These are phyloP conservation scores for Blastomussa wellsi DNA, from an alignment of 92 coral and sea anemone genomes.

Conservation along the genomic window DNA sequence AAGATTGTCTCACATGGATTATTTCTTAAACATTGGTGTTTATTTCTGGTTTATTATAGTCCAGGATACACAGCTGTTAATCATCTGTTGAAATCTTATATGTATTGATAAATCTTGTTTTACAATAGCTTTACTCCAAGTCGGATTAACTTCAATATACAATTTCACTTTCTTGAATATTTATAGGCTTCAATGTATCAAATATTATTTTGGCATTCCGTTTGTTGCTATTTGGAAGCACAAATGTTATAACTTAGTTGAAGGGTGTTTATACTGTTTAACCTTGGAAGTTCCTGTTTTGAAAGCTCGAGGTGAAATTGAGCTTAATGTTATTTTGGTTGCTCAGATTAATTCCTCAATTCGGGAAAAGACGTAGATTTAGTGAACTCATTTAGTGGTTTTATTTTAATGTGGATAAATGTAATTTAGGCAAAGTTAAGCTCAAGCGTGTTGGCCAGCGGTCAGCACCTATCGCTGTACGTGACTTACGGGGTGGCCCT, in stretches of 20 bases:
- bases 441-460: too few species aligned
- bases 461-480: too few species aligned
- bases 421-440: too few species aligned
- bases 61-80: constrained; percentile 2
- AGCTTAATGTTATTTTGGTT: not conserved
- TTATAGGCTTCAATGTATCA: not conserved
- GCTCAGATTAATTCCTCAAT: not conserved
- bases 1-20: not conserved
- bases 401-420: too few species aligned
- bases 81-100: not conserved
- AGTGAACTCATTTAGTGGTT: too few species aligned
- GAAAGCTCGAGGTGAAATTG: not conserved
- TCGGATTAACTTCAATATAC: not conserved
- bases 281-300: not conserved
- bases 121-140: not conserved
- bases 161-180: not conserved
- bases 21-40: not conserved
- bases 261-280: not conserved
- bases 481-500: too few species aligned
- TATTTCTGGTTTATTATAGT: not conserved
- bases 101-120: not conserved
- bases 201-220: not conserved
- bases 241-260: not conserved
- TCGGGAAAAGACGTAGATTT: too few species aligned
- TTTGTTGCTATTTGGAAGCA: not conserved